Conservation (phyloP, 2,888 invertebrate genomes). For the Drosophila neonasuta region DNA sequence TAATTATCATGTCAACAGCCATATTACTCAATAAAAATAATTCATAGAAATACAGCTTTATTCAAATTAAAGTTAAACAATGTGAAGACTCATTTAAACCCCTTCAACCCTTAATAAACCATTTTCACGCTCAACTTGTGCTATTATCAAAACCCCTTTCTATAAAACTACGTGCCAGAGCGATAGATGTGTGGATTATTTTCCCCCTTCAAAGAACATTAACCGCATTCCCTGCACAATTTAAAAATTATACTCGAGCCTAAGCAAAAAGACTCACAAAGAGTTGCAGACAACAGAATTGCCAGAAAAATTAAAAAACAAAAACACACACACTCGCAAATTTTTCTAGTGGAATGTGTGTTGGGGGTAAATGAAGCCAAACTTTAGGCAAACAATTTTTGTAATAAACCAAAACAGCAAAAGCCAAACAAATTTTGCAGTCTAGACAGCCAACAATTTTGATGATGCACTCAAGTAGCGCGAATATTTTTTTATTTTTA, state of each 20-base stretch:
- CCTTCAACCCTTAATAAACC: background rate
- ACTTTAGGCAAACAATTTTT: conserved; percentile 55
- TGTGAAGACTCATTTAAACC: background rate
- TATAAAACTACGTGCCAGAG: conserved; percentile 47
- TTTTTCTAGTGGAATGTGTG: conserved; percentile 7
- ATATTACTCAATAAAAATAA: too few species aligned
- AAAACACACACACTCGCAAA: background rate
- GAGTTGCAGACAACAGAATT: conserved; percentile 7
- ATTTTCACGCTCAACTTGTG: background rate
- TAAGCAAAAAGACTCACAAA: conserved; percentile 50
- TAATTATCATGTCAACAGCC: too few species aligned
- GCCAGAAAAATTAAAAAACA: conserved; percentile 17
- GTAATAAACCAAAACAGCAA: conserved; percentile 50
- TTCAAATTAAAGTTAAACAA: background rate
- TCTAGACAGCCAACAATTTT: conserved; percentile 64
- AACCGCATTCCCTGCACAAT: conserved; percentile 30
- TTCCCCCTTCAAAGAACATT: conserved; percentile 18
- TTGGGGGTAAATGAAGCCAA: conserved; percentile 21
- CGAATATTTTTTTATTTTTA: conserved; percentile 23
- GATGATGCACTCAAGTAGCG: conserved; percentile 46
- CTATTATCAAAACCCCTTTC: background rate
- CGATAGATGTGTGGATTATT: conserved; percentile 47
- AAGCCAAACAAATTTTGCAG: conserved; percentile 47
- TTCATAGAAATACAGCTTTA: too few species aligned
- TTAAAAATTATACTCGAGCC: conserved; percentile 15